Percentiles rank a stretch among this genome's conserved stretches.
Conservation (phyloP, 2,113 vertebrate species). For the Trachemys scripta region DNA sequence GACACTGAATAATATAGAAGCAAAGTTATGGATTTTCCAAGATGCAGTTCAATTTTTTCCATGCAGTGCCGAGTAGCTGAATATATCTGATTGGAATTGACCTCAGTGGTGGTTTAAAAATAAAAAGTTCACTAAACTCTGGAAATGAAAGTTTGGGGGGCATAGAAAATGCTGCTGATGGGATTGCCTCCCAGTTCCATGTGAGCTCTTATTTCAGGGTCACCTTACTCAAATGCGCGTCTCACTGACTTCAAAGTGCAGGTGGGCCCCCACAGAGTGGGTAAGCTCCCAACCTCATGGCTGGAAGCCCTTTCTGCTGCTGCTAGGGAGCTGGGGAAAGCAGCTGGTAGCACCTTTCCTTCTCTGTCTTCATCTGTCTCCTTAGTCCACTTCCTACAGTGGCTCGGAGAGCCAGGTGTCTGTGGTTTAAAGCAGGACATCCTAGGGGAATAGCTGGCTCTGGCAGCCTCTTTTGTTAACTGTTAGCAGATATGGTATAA, state of each 20-base stretch:
- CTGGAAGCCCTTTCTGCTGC: background rate
- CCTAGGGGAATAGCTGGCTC: background rate
- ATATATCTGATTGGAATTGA: background rate
- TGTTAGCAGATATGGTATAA: background rate
- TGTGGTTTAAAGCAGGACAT: background rate
- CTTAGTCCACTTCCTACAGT: background rate
- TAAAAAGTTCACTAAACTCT: background rate
- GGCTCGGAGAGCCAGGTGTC: background rate
- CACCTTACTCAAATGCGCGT: background rate
- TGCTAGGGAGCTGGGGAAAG: background rate
- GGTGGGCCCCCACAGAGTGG: background rate
- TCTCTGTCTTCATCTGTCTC: background rate
- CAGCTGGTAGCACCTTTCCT: background rate
- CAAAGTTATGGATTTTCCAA: fast-evolving
- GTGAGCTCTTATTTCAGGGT: background rate
- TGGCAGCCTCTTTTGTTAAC: background rate
- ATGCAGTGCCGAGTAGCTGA: background rate
- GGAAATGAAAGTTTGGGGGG: background rate
- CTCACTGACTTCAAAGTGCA: background rate
- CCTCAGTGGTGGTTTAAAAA: background rate
- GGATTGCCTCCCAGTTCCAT: background rate
- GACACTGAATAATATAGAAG: background rate
- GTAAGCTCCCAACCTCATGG: background rate
- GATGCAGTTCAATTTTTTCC: background rate
- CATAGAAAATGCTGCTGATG: background rate